Conservation (phyloP, 2,113 vertebrate species). For the Callaeas wilsoni region DNA sequence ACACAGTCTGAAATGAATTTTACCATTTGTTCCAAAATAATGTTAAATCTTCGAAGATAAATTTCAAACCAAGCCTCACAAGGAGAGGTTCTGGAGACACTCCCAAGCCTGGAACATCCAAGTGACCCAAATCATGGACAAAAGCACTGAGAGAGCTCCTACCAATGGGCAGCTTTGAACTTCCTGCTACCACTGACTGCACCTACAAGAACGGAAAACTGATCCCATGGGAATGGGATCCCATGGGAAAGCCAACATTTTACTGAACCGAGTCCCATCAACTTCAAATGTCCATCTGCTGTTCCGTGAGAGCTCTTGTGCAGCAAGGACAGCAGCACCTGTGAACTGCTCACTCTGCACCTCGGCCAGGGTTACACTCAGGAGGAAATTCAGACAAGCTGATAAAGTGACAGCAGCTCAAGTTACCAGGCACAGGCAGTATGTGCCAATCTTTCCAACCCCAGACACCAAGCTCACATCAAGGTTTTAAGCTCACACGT, state of each 20-base stretch:
- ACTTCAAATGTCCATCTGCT: neutral
- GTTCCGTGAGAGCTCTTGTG: neutral
- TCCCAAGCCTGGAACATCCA: neutral
- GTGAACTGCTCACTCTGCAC: neutral
- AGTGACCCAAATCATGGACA: neutral
- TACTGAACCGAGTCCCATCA: neutral
- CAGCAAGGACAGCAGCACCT: neutral
- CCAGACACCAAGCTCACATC: neutral
- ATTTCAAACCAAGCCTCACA: neutral
- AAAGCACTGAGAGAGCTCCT: neutral
- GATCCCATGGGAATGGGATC: neutral
- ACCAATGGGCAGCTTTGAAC: neutral
- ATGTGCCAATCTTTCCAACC: neutral
- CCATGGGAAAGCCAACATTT: neutral
- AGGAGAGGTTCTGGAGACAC: neutral
- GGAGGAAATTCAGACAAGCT: neutral
- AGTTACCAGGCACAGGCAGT: neutral
- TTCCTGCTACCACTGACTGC: neutral
- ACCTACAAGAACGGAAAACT: neutral
- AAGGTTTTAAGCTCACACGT: neutral
- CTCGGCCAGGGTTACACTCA: neutral
- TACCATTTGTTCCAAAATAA: neutral
- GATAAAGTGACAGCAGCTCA: neutral
- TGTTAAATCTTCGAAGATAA: neutral
- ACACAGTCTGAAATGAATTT: accelerated